Evolutionary conservation across 2,113 vertebrate genomes (phyloP), one percentile per base, ranked within the genome.

Genomic region (Xiphophorus maculatus): DNA sequence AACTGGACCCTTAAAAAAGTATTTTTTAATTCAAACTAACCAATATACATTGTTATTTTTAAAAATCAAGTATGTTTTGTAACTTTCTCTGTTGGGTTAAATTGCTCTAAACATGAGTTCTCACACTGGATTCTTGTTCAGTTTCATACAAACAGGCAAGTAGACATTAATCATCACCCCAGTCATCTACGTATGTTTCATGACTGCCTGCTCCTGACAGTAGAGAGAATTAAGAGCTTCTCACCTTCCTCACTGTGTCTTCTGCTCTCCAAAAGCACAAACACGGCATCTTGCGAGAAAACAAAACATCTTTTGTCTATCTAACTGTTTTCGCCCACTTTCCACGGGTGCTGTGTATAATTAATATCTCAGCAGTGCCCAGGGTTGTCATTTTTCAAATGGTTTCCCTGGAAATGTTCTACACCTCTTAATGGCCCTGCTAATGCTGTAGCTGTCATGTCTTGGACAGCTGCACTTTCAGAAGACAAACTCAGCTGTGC

Each of bases 361-460:
- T 99, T 99, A 99, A 98, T 97, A 97, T 97, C 96, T 94, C 94
- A 96, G 95, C 93, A 92, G 95, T 95, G 96, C 96, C 94, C 93
- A 95, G 94, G 96, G 89, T 97, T 98, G 97, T 98, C 97, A 98
- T 98, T 98, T 98, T 97, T 98, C 97, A 98, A 97, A 98, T 96
- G 96, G 97, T 97, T 99, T 98, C 97, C 96, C 96, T 98, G 96
- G 96, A 97, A 98, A 97, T 98, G 97, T 98, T 97, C 96, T 97
- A 98, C 97, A 98, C 97, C 97, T 98, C 97, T 96, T 98, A 99
- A 98, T 98, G 96, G 97, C 96, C 95, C 94, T 95, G 96, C 96
- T 99, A 98, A 98, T 97, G 96, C 96, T 97, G 96, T 97, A 97
- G 96, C 97, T 99, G 97, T 98, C 97, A 98, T 97, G 96, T 98